Conservation (phyloP, 2,113 vertebrate genomes). For the Chloropsis hardwickii region DNA sequence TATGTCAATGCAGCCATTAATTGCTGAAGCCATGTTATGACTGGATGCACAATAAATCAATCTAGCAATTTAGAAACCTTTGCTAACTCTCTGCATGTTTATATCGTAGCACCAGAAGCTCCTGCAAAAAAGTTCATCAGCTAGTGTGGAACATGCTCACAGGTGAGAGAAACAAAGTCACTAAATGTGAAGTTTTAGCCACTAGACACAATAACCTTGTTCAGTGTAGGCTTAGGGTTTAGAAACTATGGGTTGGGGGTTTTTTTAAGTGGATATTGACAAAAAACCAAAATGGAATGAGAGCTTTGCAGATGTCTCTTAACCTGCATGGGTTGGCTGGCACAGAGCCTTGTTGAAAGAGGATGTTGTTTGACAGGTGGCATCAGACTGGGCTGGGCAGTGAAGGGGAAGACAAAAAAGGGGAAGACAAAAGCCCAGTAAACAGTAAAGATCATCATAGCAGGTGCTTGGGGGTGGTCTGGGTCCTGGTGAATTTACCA, state of each 20-base stretch:
- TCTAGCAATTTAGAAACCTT: neutral
- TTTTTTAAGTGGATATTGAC: neutral
- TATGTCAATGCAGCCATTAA: neutral
- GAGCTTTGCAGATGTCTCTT: neutral
- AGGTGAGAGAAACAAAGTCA: neutral
- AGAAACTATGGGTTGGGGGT: rapidly evolving
- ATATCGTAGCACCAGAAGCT: neutral
- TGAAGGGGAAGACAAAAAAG: neutral
- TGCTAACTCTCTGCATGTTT: neutral
- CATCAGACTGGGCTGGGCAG: neutral
- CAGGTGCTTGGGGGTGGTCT: neutral
- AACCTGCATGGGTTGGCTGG: neutral
- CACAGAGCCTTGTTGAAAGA: neutral
- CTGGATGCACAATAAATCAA: neutral
- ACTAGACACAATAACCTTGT: neutral
- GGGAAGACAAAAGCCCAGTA: neutral
- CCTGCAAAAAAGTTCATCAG: neutral
- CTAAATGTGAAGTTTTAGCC: neutral
- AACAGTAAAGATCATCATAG: neutral
- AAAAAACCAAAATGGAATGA: neutral
- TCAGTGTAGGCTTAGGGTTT: neutral
- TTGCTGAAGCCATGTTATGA: neutral
- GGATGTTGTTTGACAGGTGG: neutral
- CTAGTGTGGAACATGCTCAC: neutral
- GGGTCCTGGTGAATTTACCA: neutral